Evolutionary conservation across 2,113 vertebrate species (phyloP), one percentile per base, ranked within the genome.

Genomic region (Heloderma charlesbogerti): DNA sequence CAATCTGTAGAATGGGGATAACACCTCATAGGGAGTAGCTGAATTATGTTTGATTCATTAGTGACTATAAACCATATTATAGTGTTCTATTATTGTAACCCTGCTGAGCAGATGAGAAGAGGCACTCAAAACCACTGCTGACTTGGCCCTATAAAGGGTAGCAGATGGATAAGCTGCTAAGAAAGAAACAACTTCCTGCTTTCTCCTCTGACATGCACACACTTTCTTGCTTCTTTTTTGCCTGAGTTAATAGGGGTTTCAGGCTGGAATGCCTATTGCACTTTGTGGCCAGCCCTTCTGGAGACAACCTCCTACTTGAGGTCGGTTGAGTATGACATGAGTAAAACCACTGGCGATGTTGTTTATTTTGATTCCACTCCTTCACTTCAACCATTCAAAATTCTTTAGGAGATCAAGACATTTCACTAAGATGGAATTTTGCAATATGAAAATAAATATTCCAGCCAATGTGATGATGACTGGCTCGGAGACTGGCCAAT

Each of bases 261-360:
- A 89, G 92, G 27, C 81, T 92, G 93, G 90, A 94, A 94, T 95
- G 92, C 94, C 0, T 48, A 87, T 93, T 94, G 79, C 57, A 16
- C 94, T 94, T 91, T 96, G 95, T 87, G 94, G 95, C 86, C 91
- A 95, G 96, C 86, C 95, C 79, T 95, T 83, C 94, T 95, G 96
- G 95, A 96, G 96, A 95, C 95, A 95, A 91, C 82, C 71, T 71
- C 91, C 82, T 81, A 2, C 93, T 91, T 40, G 82, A 81, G 84
- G 93, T 89, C 12, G 89, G 86, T 91, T 80, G 92, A 95, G 91
- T 79, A 31, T 51, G 0, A 91, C 88, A 91, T 88, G 91, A 84
- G 79, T 74, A 83, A 93, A 94, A 91, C 93, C 94, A 93, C 0
- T 48, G 91, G 92, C 91, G 81, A 57, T 69, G 0, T 31, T 72